phyloP scores from a whole-genome alignment of 2,888 invertebrate species.

The Oligia latruncula region DNA sequence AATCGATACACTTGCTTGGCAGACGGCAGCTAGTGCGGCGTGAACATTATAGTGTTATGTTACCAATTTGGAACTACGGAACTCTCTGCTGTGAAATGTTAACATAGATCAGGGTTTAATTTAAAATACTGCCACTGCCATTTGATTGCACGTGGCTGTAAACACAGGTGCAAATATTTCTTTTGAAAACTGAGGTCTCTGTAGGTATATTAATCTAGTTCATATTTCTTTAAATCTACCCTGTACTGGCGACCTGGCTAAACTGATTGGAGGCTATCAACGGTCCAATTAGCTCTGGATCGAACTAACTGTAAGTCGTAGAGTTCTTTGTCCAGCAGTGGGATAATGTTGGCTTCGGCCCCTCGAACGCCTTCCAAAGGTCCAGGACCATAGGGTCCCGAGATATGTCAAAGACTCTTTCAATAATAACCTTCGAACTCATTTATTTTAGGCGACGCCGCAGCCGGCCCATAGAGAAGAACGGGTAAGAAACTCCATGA shows the following conservation, averaged over 20 bases:
- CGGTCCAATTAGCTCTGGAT: background rate
- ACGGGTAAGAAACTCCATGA: background rate
- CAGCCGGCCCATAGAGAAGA: too few relatives aligned
- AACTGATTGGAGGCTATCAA: background rate
- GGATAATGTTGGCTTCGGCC: background rate
- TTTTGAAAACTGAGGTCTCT: background rate
- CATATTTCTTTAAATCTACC: background rate
- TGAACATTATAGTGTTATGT: conserved; percentile 61
- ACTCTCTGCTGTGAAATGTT: conserved; percentile 26
- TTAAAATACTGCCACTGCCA: conserved; percentile 5
- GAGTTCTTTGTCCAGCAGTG: background rate
- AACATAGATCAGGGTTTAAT: conserved; percentile 20
- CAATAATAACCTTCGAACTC: too few relatives aligned
- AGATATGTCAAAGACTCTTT: too few relatives aligned
- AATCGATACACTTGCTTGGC: conserved; percentile 56
- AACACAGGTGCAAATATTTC: background rate
- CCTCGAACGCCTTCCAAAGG: too few relatives aligned
- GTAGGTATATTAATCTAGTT: background rate
- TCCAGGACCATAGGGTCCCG: too few relatives aligned
- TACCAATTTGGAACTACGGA: conserved; percentile 57
- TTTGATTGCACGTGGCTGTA: background rate
- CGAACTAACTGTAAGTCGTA: background rate
- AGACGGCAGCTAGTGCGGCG: conserved; percentile 46
- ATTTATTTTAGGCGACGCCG: too few relatives aligned
- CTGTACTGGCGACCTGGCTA: background rate